Evolutionary conservation across 2,113 vertebrate species (phyloP).

Genomic region (Zosterops borbonicus): DNA sequence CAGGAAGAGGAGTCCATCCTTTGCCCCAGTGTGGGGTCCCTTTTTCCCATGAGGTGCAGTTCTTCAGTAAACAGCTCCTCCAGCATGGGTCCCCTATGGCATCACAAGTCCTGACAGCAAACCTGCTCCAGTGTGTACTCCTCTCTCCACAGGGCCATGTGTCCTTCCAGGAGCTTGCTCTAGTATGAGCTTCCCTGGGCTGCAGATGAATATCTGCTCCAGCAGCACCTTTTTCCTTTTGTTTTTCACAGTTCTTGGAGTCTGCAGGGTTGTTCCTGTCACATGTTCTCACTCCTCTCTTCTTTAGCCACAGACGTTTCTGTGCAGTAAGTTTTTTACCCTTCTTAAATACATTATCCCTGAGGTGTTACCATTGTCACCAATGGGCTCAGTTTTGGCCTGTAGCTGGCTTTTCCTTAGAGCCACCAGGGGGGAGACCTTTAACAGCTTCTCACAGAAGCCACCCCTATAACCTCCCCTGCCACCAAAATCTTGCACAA

Average conservation of each 20-base stretch:
- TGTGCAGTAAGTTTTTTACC: not conserved
- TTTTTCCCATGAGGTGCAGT: not conserved
- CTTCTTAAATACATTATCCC: no score
- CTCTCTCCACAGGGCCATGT: not conserved
- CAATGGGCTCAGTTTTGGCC: fast-evolving
- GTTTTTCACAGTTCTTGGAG: not conserved
- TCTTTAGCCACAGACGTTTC: not conserved
- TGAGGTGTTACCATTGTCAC: not conserved
- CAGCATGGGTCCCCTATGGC: fast-evolving
- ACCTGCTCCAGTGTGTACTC: not conserved
- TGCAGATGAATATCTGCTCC: not conserved
- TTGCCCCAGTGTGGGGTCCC: not conserved
- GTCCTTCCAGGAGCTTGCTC: not conserved
- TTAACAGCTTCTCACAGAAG: not conserved
- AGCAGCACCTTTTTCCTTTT: not conserved
- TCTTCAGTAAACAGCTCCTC: not conserved
- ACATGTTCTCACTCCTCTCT: not conserved
- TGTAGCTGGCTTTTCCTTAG: fast-evolving
- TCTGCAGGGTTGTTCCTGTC: not conserved
- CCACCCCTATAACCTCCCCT: no score
- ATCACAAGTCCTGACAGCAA: not conserved
- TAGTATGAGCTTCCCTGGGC: not conserved
- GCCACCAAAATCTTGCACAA: not conserved
- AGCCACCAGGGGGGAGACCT: no score
- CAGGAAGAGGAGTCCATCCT: not conserved